phyloP scores from a whole-genome alignment of 2,113 vertebrate species.

The Mus pahari region DNA sequence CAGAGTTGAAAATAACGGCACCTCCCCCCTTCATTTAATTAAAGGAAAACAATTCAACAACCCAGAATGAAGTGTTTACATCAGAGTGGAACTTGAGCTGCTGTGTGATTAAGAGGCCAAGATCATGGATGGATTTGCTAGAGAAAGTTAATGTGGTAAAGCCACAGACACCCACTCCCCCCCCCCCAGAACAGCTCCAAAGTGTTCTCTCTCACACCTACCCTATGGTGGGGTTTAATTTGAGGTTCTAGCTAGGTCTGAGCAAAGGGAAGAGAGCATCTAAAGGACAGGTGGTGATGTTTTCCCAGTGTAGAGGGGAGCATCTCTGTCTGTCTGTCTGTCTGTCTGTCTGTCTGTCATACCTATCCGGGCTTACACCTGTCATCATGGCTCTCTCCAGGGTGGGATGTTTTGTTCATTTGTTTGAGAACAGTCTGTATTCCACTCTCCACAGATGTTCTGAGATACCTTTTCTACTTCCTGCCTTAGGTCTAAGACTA shows the following conservation, averaged over 20 bases:
- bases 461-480: background rate
- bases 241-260: background rate
- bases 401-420: background rate
- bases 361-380: background rate
- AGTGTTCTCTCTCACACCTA: background rate
- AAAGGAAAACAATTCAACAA: conserved; percentile 83
- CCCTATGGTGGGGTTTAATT: background rate
- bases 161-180: too few species aligned
- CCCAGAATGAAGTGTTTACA: conserved; percentile 74
- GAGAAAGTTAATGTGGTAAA: conserved; percentile 36
- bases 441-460: background rate
- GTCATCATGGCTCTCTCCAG: background rate
- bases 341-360: background rate
- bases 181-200: background rate
- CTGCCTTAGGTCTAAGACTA: background rate
- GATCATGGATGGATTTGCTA: conserved; percentile 59
- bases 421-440: background rate
- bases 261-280: background rate
- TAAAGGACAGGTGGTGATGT: background rate
- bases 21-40: conserved; percentile 82
- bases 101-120: conserved; percentile 72
- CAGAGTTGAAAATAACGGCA: conserved; percentile 80
- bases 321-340: too few species aligned
- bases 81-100: conserved; percentile 60
- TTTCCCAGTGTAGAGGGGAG: background rate